Conservation (phyloP, 2,888 invertebrate genomes). For the Spatulosminthurus flaviceps region DNA sequence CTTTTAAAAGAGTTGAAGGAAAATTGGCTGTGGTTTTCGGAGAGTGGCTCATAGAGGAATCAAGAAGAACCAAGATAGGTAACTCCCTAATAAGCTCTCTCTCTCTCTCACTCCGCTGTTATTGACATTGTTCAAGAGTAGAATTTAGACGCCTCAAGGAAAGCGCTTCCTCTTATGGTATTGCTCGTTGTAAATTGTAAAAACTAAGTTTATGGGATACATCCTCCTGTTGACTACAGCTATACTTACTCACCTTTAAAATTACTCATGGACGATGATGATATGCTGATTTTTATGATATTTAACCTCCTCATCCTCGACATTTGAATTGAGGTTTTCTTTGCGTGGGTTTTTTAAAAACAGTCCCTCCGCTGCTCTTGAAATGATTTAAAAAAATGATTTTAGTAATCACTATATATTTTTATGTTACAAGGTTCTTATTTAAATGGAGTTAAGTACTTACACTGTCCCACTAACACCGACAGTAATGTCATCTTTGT, state of each 20-base stretch:
- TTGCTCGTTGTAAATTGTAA: conserved; percentile 37
- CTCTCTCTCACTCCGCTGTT: no score
- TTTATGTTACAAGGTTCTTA: no score
- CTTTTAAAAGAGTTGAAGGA: conserved; percentile 21
- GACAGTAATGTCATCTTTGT: no score
- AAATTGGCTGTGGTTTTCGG: conserved; percentile 39
- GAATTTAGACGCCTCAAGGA: conserved; percentile 40
- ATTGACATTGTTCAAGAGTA: conserved; percentile 39
- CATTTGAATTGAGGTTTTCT: background rate
- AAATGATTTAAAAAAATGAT: no score
- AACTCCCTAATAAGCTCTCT: conserved; percentile 34
- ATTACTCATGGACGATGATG: background rate
- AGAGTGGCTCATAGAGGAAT: background rate
- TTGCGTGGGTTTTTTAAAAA: background rate
- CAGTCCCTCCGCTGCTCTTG: no score
- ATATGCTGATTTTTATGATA: conserved; percentile 18
- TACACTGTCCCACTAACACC: no score
- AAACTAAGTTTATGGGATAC: conserved; percentile 20
- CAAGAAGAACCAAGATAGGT: conserved; percentile 11
- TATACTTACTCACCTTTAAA: background rate
- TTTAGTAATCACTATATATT: no score
- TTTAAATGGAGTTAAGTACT: no score
- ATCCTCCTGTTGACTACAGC: background rate
- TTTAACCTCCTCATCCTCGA: background rate
- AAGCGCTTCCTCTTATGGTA: conserved; percentile 27